Base-by-base conservation (phyloP, 1,140 invertebrate species). In the Macrotrachela quadricornifera region DNA sequence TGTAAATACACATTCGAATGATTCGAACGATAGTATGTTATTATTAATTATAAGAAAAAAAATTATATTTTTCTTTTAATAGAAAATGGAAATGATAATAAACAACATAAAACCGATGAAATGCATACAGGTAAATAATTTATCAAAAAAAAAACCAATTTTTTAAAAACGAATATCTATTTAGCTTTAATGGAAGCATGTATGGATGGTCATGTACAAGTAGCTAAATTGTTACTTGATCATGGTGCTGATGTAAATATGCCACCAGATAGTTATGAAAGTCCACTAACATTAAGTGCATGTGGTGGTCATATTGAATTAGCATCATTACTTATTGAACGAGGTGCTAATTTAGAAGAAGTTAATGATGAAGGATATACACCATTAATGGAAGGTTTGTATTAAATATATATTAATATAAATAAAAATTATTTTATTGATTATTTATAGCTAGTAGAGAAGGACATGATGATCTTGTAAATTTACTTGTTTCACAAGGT, bases 151-250 rank as follows among this genome's bases (percentile, higher is more conserved):
- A 51, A 90, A 90, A 55, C 91, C 92, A 16, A 94, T 96, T 67
- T 88, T 97, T 59, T 92, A 99, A 71, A 91, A 97, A 73, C 90
- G 77, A 30, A 97, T 73, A 90, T 91, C 14, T 96, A 96, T 69
- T 96, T 90, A 10, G 91, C 92, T 21, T 72, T 99, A 2, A 96
- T 97, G 90, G 92, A 99, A 71, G 91, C 92, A 18, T 92, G 87
- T 37, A 97, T 97, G 91, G 92, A 97, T 73, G 92, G 92, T 4
- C 91, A 99, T 69, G 64, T 72, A 12, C 72, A 75, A 55, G 72
- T 75, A 16, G 73, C 73, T 10, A 61, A 65, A 46, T 57, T 73
- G 11, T 60, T 74, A 43, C 60, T 75, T 0, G 68, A 74, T 56
- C 68, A 64, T 58, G 73, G 73, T 80, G 91, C 92, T 40, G 87